Evolutionary conservation across 2,888 invertebrate species (phyloP), one percentile per base, ranked within the genome.

Genomic region (Dinocampus coccinellae): DNA sequence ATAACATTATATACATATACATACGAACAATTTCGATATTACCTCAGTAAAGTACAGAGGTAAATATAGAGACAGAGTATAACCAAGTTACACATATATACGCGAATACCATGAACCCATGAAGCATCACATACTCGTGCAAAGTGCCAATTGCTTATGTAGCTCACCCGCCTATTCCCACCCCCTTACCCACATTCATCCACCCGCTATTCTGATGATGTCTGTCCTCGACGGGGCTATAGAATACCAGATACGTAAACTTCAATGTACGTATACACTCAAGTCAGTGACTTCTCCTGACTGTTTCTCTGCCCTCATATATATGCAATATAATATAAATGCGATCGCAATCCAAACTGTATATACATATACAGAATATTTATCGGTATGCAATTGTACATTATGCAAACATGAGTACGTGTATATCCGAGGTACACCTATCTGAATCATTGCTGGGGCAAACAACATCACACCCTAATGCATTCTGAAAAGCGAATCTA

Each of bases 381-480:
- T 72, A 73, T 75, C 66, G 74, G 69, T 75, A 73, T 75, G 72
- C 73, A 76, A 73, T 73, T 72, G 73, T 72, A 70, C 72, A 75
- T 75, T 76, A 76, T 76, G 74, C 74, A 76, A 74, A 72, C 76
- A 76, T 72, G 75, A 72, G 72, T 61, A 70, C 62, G 53, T 36
- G 71, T 76, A 75, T 76, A 73, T 66, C 53, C 70, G 63, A 47
- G 67, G 72, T 72, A 77, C 73, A 77, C 75, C 74, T 53, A 74
- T 77, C 73, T 72, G 74, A 75, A 75, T 74, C 73, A 73, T 77
- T 75, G 73, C 72, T 53, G 68, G 69, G 67, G 75, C 73, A 77
- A 77, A 77, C 76, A 77, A 65, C 74, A 74, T 73, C 68, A 64
- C 65, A 65, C 69, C 70, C 76, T 77, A 77, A 77, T 77, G 75